Base-by-base conservation (phyloP, 2,113 vertebrate genomes). In the Tetrax tetrax region DNA sequence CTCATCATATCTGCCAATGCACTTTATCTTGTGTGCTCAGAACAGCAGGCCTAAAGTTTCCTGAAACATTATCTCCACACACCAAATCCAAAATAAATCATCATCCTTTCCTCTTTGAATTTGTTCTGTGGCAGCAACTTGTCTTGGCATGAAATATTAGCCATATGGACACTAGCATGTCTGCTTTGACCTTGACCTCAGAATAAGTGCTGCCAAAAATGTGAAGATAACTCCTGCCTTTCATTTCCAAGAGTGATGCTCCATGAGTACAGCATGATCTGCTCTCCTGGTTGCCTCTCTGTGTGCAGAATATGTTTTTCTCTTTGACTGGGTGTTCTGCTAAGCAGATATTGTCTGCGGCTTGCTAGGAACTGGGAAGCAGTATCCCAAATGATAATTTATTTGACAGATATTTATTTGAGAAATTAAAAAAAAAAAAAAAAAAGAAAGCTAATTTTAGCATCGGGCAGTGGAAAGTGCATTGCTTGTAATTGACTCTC, bases 151-250 rank as follows among this genome's bases (percentile, higher is more conserved):
- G 86, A 87, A 95, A 57, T 93, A 69, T 89, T 84, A 84, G 83
- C 92, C 96, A 97, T 96, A 95, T 96, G 94, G 94, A 91, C 65
- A 19, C 74, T 54, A 68, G 89, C 72, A 92, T 91, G 79, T 94
- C 88, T 53, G 72, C 80, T 96, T 96, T 96, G 96, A 97, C 96
- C 95, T 96, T 97, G 95, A 95, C 95, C 96, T 96, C 72, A 57
- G 86, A 78, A 16, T 29, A 72, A 69, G 53, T 3, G 1, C 89
- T 95, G 91, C 93, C 92, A 95, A 50, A 95, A 68, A 79, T 11
- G 48, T 37, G 87, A 69, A 53, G 87, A 65, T 65, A 70, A 59
- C 63, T 96, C 47, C 80, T 65, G 74, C 65, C 78, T 95, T 89
- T 89, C 51, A 2, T 83, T 95, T 95, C 72, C 90, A 90, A 72